Conservation (phyloP, 2,113 vertebrate genomes). For the Tor tambroides region DNA sequence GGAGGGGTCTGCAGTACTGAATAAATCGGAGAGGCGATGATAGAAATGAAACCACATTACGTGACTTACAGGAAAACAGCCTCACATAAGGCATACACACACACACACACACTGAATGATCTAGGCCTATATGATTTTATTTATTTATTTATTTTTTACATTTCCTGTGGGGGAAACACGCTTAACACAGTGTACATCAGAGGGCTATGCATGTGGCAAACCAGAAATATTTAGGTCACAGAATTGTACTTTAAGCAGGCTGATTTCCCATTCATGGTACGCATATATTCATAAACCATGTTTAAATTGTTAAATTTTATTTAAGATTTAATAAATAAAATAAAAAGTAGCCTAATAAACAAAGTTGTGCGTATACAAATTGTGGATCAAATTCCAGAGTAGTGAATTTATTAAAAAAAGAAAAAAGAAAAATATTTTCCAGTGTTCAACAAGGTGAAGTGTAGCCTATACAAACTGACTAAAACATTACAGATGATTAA, state of each 20-base stretch:
- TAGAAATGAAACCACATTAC: constrained; percentile 15
- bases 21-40: not conserved
- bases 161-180: constrained; percentile 36
- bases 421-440: no score
- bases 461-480: no score
- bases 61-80: constrained; percentile 41
- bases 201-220: not conserved
- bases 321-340: not conserved
- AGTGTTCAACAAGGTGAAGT: no score
- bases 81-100: constrained; percentile 24
- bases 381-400: no score
- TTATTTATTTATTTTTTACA: no score
- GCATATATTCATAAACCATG: not conserved
- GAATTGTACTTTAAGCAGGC: not conserved
- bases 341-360: not conserved
- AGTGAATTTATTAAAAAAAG: not conserved
- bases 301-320: not conserved
- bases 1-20: not conserved
- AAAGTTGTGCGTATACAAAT: not conserved
- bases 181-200: not conserved
- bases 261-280: not conserved
- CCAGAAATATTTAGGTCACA: not conserved
- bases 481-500: no score
- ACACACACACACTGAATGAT: constrained; percentile 7
- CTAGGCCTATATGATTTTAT: no score